Evolutionary conservation across 2,113 vertebrate species (phyloP), one percentile per base, ranked within the genome.

Genomic region (Cairina moschata): DNA sequence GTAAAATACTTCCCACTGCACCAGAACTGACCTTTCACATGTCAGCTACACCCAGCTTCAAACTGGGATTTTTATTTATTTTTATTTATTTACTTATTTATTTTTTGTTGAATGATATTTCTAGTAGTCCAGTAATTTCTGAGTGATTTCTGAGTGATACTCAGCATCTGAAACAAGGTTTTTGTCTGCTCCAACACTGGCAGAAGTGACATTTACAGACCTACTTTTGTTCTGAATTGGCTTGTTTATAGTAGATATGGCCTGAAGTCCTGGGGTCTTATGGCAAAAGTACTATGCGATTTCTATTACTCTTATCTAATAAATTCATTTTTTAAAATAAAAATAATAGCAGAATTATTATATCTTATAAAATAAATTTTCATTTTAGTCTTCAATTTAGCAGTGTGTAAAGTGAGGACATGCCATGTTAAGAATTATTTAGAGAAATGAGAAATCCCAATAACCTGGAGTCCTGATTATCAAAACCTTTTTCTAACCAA

Each of bases 1-100:
- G 77, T 82, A 44, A 95, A 94, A 26, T 54, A 81, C 73, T 94
- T 95, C 66, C 86, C 69, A 88, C 42, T 92, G 88, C 69, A 78
- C 79, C 7, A 2, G 38, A 92, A 60, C 26, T 75, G 77, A 92
- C 88, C 86, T 54, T 91, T 94, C 58, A 71, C 34, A 63, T 75
- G 36, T 78, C 86, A 60, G 85, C 56, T 73, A 75, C 54, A 88
- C 1, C 1, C 15, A n/a, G 65, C n/a, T 92, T 78, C 60, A 69
- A 58, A 65, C 4, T 38, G 29, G 12, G 34, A 72, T 15, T 21
- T 86, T 71, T 17, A 67, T 72, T 83, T 90, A 5, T 48, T 48
- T 22, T 48, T 48, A 18, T 48, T 21, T 21, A 20, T 48, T 48
- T 48, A 40, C 40, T 40, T 48, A 18, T 50, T 50, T 68, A 81